Base-by-base conservation (phyloP, 2,888 invertebrate genomes). In the Philopedon plagiatum region DNA sequence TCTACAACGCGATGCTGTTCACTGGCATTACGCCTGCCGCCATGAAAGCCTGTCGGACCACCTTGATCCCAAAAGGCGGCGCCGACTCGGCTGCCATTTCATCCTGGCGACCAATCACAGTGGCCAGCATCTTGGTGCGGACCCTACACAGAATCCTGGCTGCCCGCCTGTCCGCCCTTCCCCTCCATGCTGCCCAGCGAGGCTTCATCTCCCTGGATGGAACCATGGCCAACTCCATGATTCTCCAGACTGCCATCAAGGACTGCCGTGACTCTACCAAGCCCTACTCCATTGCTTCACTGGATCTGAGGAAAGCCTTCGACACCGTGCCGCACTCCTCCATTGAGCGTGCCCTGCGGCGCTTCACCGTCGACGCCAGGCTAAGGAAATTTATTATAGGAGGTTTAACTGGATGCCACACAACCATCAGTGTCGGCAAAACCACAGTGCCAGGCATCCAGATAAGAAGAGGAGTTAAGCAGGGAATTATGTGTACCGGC, bases 221-320 rank as follows among this genome's bases (percentile, higher is more conserved):
- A n/a, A n/a, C n/a, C n/a, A 77, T 34, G 77, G 77, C 11, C 7
- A 77, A 77, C 23, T 65, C 39, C 32, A 5, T 76, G 1, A 21
- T 62, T 0, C 60, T 75, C 0, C 72, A 76, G n/a, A 11, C 63
- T 2, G 23, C 23, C 8, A 56, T 77, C 21, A 67, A 68, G 26
- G 0, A 2, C 3, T 64, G 61, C 26, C 21, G 71, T 0, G 34
- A 4, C 1, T 9, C 1, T 4, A 8, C 34, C 3, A 46, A 18
- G 26, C 61, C 68, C 0, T 74, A 74, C 21, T 9, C 63, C 9
- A 44, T 77, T 3, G 15, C 62, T 0, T 29, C 72, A 2, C 49
- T 77, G 11, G 77, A 77, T 63, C 62, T 77, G 0, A 1, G 46
- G 13, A 77, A 76, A 44, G 76, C 75, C 1, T 76, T 77, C 29